Conservation (phyloP, 35 echinoderm and acorn worm species). For the Strongylocentrotus purpuratus region DNA sequence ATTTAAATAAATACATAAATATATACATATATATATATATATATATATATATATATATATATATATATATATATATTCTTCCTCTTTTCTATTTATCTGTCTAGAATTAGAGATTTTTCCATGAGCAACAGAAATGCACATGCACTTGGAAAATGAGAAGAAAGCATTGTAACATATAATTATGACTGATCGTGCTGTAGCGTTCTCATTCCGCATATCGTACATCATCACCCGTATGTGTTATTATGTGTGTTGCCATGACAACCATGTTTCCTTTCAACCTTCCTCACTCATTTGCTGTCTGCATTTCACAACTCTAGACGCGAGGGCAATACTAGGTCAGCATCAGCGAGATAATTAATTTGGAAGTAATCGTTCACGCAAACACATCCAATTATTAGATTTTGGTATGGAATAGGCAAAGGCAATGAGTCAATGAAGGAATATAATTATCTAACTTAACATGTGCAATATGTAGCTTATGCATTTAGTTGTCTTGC, state of each 20-base stretch:
- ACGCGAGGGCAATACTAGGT: background rate
- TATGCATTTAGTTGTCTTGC: no score
- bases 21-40: no score
- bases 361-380: background rate
- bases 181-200: background rate
- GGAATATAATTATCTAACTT: no score
- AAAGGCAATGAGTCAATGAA: no score
- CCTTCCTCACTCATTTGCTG: background rate
- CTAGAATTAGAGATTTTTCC: no score
- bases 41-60: no score
- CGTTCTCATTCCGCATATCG: background rate
- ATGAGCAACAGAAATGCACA: background rate
- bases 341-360: background rate
- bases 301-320: background rate
- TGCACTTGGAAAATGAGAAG: background rate
- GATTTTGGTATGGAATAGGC: no score
- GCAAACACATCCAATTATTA: no score
- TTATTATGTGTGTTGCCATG: background rate
- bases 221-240: background rate
- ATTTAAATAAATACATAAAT: no score
- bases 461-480: no score
- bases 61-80: no score
- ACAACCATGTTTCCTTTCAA: background rate
- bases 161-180: background rate
- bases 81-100: no score